phyloP scores from a whole-genome alignment of 2,797 vertebrate species.

The Fringilla coelebs region DNA sequence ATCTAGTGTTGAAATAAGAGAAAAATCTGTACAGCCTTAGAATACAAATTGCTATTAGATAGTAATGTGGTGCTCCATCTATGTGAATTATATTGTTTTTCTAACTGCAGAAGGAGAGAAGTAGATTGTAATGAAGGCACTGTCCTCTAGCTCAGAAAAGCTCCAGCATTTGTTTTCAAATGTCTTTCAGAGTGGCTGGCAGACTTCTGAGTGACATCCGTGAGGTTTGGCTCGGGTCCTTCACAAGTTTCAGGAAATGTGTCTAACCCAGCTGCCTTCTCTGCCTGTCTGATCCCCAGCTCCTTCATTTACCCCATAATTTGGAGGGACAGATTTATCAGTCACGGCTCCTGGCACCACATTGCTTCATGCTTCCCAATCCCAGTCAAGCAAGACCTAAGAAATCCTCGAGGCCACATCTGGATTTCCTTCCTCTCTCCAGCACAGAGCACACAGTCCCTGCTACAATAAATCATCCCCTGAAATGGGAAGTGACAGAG shows the following conservation, averaged over 20 bases:
- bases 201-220: not conserved
- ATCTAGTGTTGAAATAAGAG: not conserved
- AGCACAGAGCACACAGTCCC: not conserved
- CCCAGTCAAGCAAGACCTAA: not conserved
- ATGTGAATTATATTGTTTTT: not conserved
- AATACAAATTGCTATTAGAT: not conserved
- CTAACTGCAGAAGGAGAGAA: not conserved
- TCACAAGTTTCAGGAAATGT: not conserved
- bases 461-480: not conserved
- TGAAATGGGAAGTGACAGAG: slow-evolving; percentile 1
- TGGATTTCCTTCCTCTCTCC: not conserved
- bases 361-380: not conserved
- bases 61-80: not conserved
- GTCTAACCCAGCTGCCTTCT: not conserved
- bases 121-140: not conserved
- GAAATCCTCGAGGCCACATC: not conserved
- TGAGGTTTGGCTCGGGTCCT: not conserved
- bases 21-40: not conserved
- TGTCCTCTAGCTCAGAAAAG: not conserved
- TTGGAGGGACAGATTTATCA: not conserved
- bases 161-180: not conserved
- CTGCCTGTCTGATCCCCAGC: not conserved
- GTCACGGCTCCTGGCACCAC: not conserved
- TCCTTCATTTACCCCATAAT: not conserved
- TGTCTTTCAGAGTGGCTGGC: not conserved